A percentile compares a stretch with the other conserved stretches of the same genome.
These are phyloP conservation scores for Platyscapa corneri DNA, from an alignment of 1,140 invertebrate species.

Conservation along the genomic window DNA sequence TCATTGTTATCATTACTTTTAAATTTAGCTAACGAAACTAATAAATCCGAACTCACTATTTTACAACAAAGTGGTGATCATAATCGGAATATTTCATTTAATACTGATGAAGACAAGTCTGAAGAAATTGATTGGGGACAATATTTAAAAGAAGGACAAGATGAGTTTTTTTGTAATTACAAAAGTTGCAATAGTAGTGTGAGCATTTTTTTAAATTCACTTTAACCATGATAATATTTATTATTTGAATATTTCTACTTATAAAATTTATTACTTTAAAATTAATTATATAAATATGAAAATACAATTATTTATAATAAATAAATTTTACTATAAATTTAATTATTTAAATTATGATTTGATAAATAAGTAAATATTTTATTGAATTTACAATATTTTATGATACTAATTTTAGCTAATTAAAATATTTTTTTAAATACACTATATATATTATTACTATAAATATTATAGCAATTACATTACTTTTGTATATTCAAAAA, in stretches of 20 bases:
- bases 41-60: conserved; percentile 60
- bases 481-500: too few relatives aligned
- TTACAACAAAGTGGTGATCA: conserved; percentile 54
- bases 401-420: too few relatives aligned
- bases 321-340: too few relatives aligned
- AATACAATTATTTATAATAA: too few relatives aligned
- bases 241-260: too few relatives aligned
- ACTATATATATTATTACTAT: too few relatives aligned
- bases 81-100: conserved; percentile 42
- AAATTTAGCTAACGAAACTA: conserved; percentile 67
- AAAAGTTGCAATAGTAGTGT: conserved; percentile 66
- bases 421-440: too few relatives aligned
- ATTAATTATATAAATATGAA: too few relatives aligned
- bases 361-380: too few relatives aligned
- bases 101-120: conserved; percentile 56
- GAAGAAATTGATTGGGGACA: conserved; percentile 71
- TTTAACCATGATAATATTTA: background rate
- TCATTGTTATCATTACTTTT: conserved; percentile 66
- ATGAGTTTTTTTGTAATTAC: conserved; percentile 67
- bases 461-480: too few relatives aligned
- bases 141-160: conserved; percentile 70
- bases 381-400: too few relatives aligned
- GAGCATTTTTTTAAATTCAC: conserved; percentile 51
- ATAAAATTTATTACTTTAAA: background rate
- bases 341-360: too few relatives aligned